These are phyloP conservation scores for Pholis gunnellus DNA, from an alignment of 2,113 vertebrate genomes.

Conservation along the genomic window DNA sequence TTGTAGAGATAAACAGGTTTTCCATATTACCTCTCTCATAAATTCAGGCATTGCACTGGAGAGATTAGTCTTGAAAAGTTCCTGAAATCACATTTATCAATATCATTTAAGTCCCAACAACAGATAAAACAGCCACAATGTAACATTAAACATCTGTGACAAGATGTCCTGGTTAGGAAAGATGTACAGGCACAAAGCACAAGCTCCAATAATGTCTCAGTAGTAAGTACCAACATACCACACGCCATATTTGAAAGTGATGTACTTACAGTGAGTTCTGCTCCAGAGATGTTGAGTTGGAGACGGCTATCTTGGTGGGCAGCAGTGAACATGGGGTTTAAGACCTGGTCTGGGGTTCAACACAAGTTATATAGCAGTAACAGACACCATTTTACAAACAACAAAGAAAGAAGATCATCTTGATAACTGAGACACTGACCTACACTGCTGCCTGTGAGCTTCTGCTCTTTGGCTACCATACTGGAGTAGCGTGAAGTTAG, in stretches of 20 bases:
- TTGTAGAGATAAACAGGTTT: neutral
- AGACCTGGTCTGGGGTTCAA: slow-evolving; percentile 78
- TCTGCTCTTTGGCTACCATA: neutral
- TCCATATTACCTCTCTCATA: slow-evolving; percentile 73
- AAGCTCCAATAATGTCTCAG: too few species aligned
- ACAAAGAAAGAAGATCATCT: neutral
- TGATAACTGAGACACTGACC: neutral
- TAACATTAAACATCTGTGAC: neutral
- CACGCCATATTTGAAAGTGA: neutral
- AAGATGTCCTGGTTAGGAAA: neutral
- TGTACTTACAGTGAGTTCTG: slow-evolving; percentile 83
- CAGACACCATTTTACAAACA: neutral
- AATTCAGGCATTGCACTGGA: slow-evolving; percentile 57
- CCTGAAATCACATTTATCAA: slow-evolving; percentile 72
- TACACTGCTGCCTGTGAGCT: neutral
- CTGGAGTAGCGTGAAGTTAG: neutral
- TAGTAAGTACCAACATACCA: neutral
- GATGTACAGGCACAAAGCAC: neutral
- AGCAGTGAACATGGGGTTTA: slow-evolving; percentile 82
- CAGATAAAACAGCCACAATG: neutral
- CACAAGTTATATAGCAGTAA: neutral
- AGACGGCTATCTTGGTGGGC: slow-evolving; percentile 85
- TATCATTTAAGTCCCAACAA: neutral
- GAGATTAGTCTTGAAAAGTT: slow-evolving; percentile 71
- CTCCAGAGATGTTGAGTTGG: slow-evolving; percentile 74